Evolutionary conservation across 2,797 vertebrate species (phyloP).

Genomic region (Chromis chromis): DNA sequence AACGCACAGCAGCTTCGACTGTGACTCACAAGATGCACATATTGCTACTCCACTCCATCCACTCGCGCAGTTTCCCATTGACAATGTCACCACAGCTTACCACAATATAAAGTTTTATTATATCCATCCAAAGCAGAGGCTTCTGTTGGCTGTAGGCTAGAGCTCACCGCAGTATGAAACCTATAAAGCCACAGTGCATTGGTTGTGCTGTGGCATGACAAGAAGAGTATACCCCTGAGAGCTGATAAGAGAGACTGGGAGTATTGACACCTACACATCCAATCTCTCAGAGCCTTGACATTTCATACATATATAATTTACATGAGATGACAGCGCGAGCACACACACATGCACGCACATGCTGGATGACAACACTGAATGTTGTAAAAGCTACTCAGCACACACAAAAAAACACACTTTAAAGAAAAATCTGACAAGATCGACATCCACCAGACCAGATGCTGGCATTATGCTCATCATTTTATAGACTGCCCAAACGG

Average conservation of each 20-base stretch:
- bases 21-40: constrained; percentile 8
- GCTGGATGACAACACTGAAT: background rate
- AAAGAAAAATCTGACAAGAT: constrained; percentile 24
- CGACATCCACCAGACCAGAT: background rate
- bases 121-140: constrained; percentile 31
- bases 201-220: constrained; percentile 38
- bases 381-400: constrained; percentile 7
- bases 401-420: constrained; percentile 16
- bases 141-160: constrained; percentile 27
- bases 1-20: background rate
- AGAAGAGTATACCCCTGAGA: constrained; percentile 41
- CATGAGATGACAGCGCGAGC: constrained; percentile 22
- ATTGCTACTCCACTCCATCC: constrained; percentile 14
- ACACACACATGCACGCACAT: constrained; percentile 8
- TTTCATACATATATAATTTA: constrained; percentile 62
- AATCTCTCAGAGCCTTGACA: constrained; percentile 49
- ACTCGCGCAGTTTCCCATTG: constrained; percentile 22
- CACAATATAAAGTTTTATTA: constrained; percentile 52
- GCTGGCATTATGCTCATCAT: background rate
- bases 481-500: background rate
- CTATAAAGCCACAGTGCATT: constrained; percentile 40
- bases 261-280: constrained; percentile 34
- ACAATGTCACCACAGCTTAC: constrained; percentile 28
- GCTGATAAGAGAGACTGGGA: constrained; percentile 26
- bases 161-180: constrained; percentile 46